Conservation (phyloP, 2,888 invertebrate genomes). For the Callosobruchus maculatus region DNA sequence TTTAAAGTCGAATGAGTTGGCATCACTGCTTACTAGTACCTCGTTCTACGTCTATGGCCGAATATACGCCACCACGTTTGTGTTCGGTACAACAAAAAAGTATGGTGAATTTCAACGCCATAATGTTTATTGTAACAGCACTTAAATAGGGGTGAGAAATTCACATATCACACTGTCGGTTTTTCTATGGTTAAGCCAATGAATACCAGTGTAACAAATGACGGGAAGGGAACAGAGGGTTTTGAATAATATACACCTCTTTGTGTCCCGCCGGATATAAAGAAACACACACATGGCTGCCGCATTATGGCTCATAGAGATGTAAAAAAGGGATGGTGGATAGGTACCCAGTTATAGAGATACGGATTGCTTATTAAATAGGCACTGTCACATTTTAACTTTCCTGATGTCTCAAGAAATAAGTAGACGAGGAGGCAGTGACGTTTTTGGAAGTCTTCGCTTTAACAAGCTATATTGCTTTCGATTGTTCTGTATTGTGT, state of each 20-base stretch:
- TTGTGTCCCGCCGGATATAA: neutral
- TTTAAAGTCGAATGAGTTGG: too few relatives aligned
- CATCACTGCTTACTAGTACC: too few relatives aligned
- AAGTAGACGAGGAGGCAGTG: too few relatives aligned
- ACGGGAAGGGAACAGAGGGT: neutral
- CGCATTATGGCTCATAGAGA: neutral
- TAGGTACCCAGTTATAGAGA: neutral
- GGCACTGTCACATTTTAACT: neutral
- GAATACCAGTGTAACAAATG: slow-evolving; percentile 18
- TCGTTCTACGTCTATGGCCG: neutral
- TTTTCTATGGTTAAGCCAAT: slow-evolving; percentile 24
- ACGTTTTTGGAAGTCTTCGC: too few relatives aligned
- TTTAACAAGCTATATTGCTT: too few relatives aligned
- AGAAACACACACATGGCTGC: neutral
- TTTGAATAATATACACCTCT: neutral
- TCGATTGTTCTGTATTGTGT: too few relatives aligned
- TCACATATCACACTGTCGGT: slow-evolving; percentile 19
- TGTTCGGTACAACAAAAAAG: slow-evolving; percentile 11
- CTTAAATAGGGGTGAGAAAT: slow-evolving; percentile 26
- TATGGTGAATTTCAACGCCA: slow-evolving; percentile 29
- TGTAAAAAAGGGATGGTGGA: neutral
- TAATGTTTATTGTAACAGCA: slow-evolving; percentile 25
- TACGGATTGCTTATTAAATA: neutral
- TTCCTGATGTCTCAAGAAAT: neutral
- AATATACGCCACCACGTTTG: neutral